Evolutionary conservation across 2,113 vertebrate species (phyloP), one percentile per base, ranked within the genome.

Genomic region (Macquaria ambigua): DNA sequence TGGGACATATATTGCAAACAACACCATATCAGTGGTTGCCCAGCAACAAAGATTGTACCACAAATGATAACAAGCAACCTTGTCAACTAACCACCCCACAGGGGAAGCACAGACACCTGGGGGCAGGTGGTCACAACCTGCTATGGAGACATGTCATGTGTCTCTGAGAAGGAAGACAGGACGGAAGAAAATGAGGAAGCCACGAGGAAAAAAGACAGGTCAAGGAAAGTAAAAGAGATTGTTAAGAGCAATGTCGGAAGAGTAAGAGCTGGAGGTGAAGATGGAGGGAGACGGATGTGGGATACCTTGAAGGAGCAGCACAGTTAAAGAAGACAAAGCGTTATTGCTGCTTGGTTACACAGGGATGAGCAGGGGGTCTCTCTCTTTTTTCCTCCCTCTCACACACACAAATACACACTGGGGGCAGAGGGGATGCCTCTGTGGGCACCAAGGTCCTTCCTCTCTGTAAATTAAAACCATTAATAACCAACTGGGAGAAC

Each of bases 391-490:
- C 66, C 69, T 70, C 34, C 58, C 52, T 84, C 58, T 87, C 86
- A 56, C 74, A 84, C 72, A 86, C 87, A 87, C 88, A 93, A 92
- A 92, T 80, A 89, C 86, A 90, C 89, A 90, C 92, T 72, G 18
- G 92, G 93, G 94, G 93, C 82, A 83, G 79, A 83, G 90, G 90
- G 66, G 87, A 82, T 93, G 95, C 96, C 96, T 96, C 90, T 91
- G 89, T 55, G 69, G 96, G 95, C 91, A 90, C 94, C 93, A 95
- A 93, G 92, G 94, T 96, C 96, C 75, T 86, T 86, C 84, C 95
- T 81, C 77, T 81, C 95, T 92, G 95, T 96, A 98, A 97, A 98
- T 98, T 97, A 97, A 98, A 97, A 96, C 94, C 88, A 97, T 97
- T 98, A 97, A 97, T 97, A 97, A 97, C 94, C 94, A 94, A 90